Base-by-base conservation (phyloP, 1,140 invertebrate species). In the Phocides pigmalion region DNA sequence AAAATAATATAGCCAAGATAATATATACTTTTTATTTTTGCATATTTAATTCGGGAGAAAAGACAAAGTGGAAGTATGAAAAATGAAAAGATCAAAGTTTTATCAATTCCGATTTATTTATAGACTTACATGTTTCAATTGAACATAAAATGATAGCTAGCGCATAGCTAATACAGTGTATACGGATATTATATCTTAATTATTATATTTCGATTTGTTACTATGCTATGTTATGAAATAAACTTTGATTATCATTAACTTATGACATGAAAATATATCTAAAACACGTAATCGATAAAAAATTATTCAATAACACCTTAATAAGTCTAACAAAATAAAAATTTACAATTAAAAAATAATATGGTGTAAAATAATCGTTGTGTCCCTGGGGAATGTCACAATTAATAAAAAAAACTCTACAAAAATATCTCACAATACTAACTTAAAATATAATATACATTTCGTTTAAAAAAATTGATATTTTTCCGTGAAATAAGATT, bases 281-380 rank as follows among this genome's bases (percentile, higher is more conserved):
- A 79, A 79, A 75, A 59, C 56, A 59, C 56, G 56, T 59, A 59
- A 75, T 76, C 77, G 76, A 78, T 77, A 79, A 75, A 82, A 84
- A 79, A 66, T 67, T 75, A 74, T 70, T 67, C 63, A 77, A 72
- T 78, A 76, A 79, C 73, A 81, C 61, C 72, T 72, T 84, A 84
- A 82, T 83, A 88, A 50, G 69, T 79, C 74, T 90, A 87, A 90
- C 83, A 87, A 86, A 88, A 85, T 84, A 87, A 81, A 86, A 84
- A 86, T 86, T 78, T 88, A 90, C 85, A 88, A 70, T 81, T 74
- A 8, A 81, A 81, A 79, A 66, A 72, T 70, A 79, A 74, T 79
- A 76, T 82, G 59, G 61, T 81, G 66, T 76, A 82, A 87, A 84
- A 85, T 81, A 79, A 84, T 88, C 85, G 85, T 86, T 90, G 85